Base-by-base conservation (phyloP, 2,113 vertebrate genomes). In the Chlorodrepanis virens region DNA sequence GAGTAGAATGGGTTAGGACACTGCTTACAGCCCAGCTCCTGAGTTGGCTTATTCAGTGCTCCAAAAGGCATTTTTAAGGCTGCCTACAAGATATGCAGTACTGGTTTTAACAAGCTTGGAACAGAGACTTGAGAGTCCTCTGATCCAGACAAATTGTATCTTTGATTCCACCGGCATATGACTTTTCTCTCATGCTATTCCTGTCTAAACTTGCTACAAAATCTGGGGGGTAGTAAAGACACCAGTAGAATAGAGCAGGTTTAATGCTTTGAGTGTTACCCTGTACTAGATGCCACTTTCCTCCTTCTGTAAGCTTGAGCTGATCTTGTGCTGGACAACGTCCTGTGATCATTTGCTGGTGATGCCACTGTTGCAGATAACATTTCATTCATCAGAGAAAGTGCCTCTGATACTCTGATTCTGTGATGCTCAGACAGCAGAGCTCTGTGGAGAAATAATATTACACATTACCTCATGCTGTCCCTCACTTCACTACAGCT, bases 351-450 rank as follows among this genome's bases (percentile, higher is more conserved):
- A 42, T 44, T 20, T 64, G 83, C 40, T 52, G 96, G 90, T 22
- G 97, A 69, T 6, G 87, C 63, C 37, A 57, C 78, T 21, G 98
- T 96, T 37, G 97, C 98, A 24, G 90, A 90, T 25, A 98, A 87
- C 84, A 99, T 93, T 67, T 99, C 98, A 25, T 93, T 97, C 97
- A 98, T 98, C 92, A 99, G 96, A 77, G 78, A 95, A 85, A 98
- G 97, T 6, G 99, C 99, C 18, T 99, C 98, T 4, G 88, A 97
- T 60, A 98, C 68, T 85, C 99, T 98, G 88, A 96, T 97, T n/a
- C 90, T 97, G 74, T 98, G 98, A 87, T 99, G 98, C 53, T 99
- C 98, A 89, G 98, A 97, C 14, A 99, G 97, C 39, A 97, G 78
- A 17, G 94, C 65, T 95, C 99, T 99, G 33, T 4, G n/a, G 39